phyloP scores from a whole-genome alignment of 2,113 vertebrate species.

The Gulo gulo region DNA sequence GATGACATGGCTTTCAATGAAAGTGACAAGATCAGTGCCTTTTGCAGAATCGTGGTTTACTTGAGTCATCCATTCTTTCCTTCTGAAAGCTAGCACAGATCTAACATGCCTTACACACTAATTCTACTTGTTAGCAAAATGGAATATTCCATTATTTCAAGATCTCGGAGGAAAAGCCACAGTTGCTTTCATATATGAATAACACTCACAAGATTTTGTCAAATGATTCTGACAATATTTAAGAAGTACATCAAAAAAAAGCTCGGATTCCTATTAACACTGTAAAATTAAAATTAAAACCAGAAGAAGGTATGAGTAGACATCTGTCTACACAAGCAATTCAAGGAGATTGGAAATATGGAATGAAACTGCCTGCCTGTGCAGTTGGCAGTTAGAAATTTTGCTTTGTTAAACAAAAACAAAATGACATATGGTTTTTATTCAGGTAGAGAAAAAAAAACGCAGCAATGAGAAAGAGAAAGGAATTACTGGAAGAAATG shows the following conservation, averaged over 20 bases:
- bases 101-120: neutral
- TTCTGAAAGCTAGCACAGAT: neutral
- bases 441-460: neutral
- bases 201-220: neutral
- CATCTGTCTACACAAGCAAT: neutral
- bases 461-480: neutral
- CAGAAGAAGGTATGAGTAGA: neutral
- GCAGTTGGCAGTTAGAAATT: neutral
- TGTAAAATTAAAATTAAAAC: neutral
- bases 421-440: neutral
- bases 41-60: neutral
- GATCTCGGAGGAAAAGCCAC: neutral
- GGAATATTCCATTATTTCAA: neutral
- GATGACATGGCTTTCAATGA: rapidly evolving
- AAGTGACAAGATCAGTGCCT: neutral
- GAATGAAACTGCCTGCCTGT: neutral
- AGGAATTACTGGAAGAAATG: neutral
- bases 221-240: neutral
- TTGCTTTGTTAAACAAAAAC: neutral
- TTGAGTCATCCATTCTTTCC: neutral
- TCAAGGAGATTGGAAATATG: neutral
- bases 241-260: neutral
- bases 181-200: neutral
- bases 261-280: neutral
- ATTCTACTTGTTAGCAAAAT: neutral